phyloP scores from a whole-genome alignment of 2,797 vertebrate species.

The Poecilia velifera region DNA sequence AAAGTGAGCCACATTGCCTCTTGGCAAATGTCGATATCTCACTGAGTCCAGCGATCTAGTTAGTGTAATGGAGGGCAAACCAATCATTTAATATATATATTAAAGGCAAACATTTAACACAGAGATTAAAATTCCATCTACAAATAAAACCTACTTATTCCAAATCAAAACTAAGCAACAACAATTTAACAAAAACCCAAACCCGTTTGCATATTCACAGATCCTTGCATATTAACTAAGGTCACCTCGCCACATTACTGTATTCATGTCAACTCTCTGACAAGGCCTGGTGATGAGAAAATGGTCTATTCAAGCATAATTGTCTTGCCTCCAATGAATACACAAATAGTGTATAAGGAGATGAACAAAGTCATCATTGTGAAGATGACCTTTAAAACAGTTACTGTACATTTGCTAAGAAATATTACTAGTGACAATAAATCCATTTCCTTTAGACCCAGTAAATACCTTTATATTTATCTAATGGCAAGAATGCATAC shows the following conservation, averaged over 20 bases:
- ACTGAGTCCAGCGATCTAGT: not conserved
- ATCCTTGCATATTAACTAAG: constrained; percentile 1
- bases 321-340: not conserved
- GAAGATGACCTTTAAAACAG: constrained; percentile 17
- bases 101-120: not conserved
- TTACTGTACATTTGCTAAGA: constrained; percentile 7
- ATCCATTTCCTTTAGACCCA: constrained; percentile 1
- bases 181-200: not conserved
- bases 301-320: not conserved
- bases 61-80: not conserved
- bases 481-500: not conserved
- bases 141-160: not conserved
- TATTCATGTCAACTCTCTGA: not conserved
- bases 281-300: not conserved
- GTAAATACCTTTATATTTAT: not conserved
- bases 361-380: not conserved
- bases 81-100: not conserved
- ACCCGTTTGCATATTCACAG: not conserved
- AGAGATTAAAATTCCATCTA: not conserved
- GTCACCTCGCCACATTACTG: not conserved
- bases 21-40: not conserved
- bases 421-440: constrained; percentile 8
- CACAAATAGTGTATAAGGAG: not conserved
- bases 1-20: not conserved
- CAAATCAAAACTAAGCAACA: not conserved